Evolutionary conservation across 2,888 invertebrate species (phyloP).

Genomic region (Lutraria lutraria): DNA sequence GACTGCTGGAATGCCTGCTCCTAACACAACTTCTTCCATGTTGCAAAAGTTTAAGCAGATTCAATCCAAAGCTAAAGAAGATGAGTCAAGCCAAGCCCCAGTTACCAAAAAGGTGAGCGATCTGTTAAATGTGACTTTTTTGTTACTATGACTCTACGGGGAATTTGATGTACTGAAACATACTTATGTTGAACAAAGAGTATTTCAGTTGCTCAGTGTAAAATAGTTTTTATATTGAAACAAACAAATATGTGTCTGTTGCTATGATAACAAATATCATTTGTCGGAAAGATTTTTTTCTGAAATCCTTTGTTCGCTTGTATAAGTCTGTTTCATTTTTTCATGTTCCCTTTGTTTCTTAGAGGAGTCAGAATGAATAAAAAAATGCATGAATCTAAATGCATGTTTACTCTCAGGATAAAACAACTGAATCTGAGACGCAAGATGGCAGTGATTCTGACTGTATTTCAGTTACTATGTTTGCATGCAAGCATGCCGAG

Average conservation of each 20-base stretch:
- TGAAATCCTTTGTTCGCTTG: background rate
- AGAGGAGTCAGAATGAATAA: background rate
- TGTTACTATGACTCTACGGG: background rate
- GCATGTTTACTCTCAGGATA: background rate
- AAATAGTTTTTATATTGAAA: background rate
- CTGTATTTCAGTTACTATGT: background rate
- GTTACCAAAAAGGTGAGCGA: constrained; percentile 76
- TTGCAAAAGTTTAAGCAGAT: constrained; percentile 95
- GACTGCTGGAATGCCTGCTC: constrained; percentile 85
- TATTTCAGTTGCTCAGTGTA: background rate
- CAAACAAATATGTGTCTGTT: too few species aligned
- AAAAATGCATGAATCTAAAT: background rate
- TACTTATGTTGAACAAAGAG: background rate
- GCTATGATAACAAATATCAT: too few species aligned
- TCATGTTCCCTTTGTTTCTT: background rate
- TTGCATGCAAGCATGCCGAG: constrained; percentile 31
- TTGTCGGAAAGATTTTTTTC: too few species aligned
- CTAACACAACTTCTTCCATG: constrained; percentile 94
- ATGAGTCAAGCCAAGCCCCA: constrained; percentile 72
- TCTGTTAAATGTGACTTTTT: background rate
- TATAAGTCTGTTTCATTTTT: background rate
- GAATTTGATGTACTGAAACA: background rate
- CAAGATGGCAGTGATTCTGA: background rate
- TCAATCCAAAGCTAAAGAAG: constrained; percentile 87
- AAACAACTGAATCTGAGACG: background rate